Evolutionary conservation across 2,113 vertebrate species (phyloP).

Genomic region (Clarias batrachus): DNA sequence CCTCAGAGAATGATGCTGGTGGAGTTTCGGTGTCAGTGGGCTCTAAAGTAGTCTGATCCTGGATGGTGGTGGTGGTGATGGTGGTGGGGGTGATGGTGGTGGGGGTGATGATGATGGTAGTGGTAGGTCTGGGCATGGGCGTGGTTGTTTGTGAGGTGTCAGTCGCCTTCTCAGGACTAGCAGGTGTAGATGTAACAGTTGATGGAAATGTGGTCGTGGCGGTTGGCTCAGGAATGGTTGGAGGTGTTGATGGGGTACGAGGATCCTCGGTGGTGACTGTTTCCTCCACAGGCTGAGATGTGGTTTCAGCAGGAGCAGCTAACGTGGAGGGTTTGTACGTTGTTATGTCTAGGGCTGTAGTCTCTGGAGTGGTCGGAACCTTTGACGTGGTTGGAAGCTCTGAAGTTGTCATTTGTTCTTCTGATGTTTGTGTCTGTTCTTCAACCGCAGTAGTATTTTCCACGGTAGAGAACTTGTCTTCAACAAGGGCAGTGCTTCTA

Average conservation of each 20-base stretch:
- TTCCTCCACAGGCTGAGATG: neutral
- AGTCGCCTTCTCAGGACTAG: too few relatives aligned
- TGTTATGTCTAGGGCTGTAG: neutral
- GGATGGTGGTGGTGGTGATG: neutral
- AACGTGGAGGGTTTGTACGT: neutral
- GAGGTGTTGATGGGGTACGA: neutral
- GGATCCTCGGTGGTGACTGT: neutral
- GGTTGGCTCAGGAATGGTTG: neutral
- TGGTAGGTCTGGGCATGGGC: neutral
- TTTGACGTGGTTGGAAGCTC: neutral
- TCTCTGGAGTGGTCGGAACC: neutral
- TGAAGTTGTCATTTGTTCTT: neutral
- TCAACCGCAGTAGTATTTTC: neutral
- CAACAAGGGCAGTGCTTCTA: neutral
- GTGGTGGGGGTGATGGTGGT: neutral
- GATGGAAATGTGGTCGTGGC: neutral
- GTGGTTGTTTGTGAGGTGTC: neutral
- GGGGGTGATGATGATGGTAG: neutral
- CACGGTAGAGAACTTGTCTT: too few relatives aligned
- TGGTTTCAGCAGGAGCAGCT: neutral
- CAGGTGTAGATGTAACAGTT: neutral
- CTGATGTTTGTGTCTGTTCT: neutral
- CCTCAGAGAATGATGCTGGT: neutral
- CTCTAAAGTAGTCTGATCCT: neutral
- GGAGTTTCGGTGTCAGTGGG: neutral